Conservation (phyloP, 2,888 invertebrate genomes). For the Corythucha ciliata region DNA sequence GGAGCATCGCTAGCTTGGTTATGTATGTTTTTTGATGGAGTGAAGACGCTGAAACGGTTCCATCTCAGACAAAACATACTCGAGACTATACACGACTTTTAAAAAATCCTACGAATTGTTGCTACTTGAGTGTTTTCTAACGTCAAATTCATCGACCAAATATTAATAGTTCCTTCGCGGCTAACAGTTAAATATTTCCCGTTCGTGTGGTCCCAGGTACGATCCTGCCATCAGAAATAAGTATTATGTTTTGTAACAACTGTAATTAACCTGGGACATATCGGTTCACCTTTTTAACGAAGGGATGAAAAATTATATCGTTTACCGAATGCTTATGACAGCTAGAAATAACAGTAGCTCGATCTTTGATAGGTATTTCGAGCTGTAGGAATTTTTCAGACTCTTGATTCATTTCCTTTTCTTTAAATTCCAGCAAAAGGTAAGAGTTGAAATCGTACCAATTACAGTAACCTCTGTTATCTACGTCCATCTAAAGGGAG, state of each 20-base stretch:
- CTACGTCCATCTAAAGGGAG: conserved; percentile 23
- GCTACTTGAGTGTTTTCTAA: conserved; percentile 20
- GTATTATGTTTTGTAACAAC: neutral
- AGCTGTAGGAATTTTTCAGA: conserved; percentile 5
- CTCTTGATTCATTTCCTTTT: conserved; percentile 18
- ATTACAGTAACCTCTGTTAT: conserved; percentile 17
- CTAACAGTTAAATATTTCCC: conserved; percentile 27
- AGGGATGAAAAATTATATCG: conserved; percentile 22
- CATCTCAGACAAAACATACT: neutral
- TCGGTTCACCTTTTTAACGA: conserved; percentile 6
- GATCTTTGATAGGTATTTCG: conserved; percentile 19
- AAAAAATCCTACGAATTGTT: conserved; percentile 19
- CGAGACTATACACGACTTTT: neutral
- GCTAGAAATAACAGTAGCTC: conserved; percentile 16
- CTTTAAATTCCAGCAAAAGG: conserved; percentile 21
- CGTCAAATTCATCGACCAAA: conserved; percentile 27
- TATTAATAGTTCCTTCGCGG: conserved; percentile 22
- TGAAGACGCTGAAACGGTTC: conserved; percentile 46
- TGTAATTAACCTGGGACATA: neutral
- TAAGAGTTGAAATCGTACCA: conserved; percentile 25
- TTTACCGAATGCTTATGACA: conserved; percentile 19
- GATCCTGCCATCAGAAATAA: conserved; percentile 20
- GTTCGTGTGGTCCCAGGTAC: conserved; percentile 18
- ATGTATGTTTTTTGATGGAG: conserved; percentile 56
- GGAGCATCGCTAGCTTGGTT: conserved; percentile 61